Evolutionary conservation across 2,113 vertebrate species (phyloP).

Genomic region (Dinomys branickii): DNA sequence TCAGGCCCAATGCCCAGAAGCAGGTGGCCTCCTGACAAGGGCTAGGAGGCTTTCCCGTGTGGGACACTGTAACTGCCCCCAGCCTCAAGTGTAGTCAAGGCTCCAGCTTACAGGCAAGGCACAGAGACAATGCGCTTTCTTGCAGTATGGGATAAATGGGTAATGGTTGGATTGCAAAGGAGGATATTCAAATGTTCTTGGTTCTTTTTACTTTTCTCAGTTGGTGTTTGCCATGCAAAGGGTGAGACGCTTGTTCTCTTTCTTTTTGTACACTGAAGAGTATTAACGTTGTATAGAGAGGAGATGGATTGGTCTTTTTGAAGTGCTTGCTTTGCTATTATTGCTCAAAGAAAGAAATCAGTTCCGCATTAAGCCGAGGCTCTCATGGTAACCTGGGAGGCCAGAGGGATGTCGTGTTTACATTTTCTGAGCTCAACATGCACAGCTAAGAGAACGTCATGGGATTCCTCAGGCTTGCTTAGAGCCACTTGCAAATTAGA

Average conservation of each 20-base stretch:
- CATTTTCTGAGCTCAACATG: slow-evolving; percentile 70
- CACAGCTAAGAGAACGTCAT: slow-evolving; percentile 64
- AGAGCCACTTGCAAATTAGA: slow-evolving; percentile 82
- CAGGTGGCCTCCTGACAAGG: neutral
- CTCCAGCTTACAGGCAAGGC: slow-evolving; percentile 24
- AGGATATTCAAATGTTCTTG: slow-evolving; percentile 79
- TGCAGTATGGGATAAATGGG: slow-evolving; percentile 73
- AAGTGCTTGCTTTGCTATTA: slow-evolving; percentile 80
- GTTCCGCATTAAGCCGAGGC: slow-evolving; percentile 73
- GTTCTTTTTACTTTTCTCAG: slow-evolving; percentile 78
- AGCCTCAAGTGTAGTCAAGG: neutral
- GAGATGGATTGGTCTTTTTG: slow-evolving; percentile 74
- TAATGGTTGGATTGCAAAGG: slow-evolving; percentile 77
- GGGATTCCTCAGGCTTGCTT: slow-evolving; percentile 65
- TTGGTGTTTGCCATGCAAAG: slow-evolving; percentile 71
- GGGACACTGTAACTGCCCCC: neutral
- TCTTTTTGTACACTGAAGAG: slow-evolving; percentile 58
- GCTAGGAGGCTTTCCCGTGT: neutral
- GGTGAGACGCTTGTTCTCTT: slow-evolving; percentile 36
- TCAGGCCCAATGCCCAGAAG: neutral
- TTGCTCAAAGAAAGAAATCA: slow-evolving; percentile 76
- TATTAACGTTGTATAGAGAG: slow-evolving; percentile 73
- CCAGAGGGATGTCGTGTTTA: slow-evolving; percentile 72
- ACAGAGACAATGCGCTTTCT: slow-evolving; percentile 60
- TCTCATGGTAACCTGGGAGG: slow-evolving; percentile 33